Percentiles rank a stretch among this genome's conserved stretches.
phyloP scores from a whole-genome alignment of 2,888 invertebrate genomes.

The Eristalinus aeneus region DNA sequence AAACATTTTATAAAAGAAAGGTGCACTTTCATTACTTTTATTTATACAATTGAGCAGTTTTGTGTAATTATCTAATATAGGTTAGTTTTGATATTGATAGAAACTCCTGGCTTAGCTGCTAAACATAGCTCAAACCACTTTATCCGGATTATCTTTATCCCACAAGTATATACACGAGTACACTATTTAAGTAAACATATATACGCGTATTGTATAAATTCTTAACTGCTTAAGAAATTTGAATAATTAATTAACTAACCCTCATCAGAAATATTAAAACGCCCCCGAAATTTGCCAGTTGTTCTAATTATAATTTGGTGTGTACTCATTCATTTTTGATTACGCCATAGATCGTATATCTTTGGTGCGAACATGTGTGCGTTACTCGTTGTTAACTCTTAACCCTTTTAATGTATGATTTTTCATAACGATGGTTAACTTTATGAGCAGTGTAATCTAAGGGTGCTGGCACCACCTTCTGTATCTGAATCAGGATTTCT shows the following conservation, averaged over 20 bases:
- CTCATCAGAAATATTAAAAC: slow-evolving; percentile 20
- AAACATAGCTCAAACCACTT: too few relatives aligned
- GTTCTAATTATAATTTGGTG: slow-evolving; percentile 63
- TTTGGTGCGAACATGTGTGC: slow-evolving; percentile 5
- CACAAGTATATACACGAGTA: too few relatives aligned
- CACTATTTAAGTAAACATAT: neutral
- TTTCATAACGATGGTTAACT: slow-evolving; percentile 57
- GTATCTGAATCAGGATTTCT: slow-evolving; percentile 4
- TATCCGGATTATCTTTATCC: too few relatives aligned
- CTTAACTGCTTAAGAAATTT: slow-evolving; percentile 34
- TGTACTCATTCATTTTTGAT: slow-evolving; percentile 62
- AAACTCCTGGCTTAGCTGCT: too few relatives aligned
- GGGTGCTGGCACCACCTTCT: slow-evolving; percentile 36
- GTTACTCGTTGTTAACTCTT: slow-evolving; percentile 52
- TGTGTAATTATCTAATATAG: too few relatives aligned
- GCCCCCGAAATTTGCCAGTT: slow-evolving; percentile 53
- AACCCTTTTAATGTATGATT: slow-evolving; percentile 61
- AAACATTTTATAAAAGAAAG: too few relatives aligned
- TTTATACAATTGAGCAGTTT: too few relatives aligned
- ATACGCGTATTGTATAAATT: neutral
- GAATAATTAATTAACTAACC: slow-evolving; percentile 35
- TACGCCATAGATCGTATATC: slow-evolving; percentile 30
- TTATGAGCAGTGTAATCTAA: slow-evolving; percentile 35
- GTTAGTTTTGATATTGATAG: too few relatives aligned
- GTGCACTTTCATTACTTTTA: too few relatives aligned